Conservation (phyloP, 2,797 vertebrate species). For the Peromyscus eremicus region DNA sequence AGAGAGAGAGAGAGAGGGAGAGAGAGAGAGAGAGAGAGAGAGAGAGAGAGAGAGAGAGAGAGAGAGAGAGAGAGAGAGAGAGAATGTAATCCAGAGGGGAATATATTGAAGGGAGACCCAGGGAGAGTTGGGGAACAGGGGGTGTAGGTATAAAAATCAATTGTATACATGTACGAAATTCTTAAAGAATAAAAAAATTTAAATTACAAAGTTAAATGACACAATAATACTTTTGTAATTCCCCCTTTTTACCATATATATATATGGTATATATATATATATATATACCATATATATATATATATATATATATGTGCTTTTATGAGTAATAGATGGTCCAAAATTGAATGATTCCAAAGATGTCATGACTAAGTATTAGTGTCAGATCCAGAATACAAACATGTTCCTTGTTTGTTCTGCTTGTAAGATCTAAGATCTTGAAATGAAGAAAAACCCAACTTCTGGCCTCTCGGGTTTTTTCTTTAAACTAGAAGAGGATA, state of each 20-base stretch:
- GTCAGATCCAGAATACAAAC: not conserved
- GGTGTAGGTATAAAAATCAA: not conserved
- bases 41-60: not conserved
- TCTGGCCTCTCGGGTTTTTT: not conserved
- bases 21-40: not conserved
- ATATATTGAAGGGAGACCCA: not conserved
- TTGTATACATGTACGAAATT: not conserved
- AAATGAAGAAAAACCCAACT: not conserved
- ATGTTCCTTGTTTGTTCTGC: not conserved
- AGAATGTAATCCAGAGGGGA: not conserved
- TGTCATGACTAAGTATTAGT: not conserved
- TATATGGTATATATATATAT: not conserved
- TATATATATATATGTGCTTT: not conserved
- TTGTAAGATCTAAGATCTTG: not conserved
- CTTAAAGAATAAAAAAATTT: not conserved
- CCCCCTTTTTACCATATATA: not conserved
- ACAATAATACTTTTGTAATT: not conserved
- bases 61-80: not conserved
- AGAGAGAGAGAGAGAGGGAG: not conserved
- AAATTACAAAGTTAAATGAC: not conserved
- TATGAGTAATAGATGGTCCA: not conserved
- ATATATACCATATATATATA: not conserved
- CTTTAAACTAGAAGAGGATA: conserved; percentile 23
- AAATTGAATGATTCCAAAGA: not conserved
- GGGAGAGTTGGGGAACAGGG: not conserved